Conservation (phyloP, 1,140 invertebrate species). For the Eurosta solidaginis region DNA sequence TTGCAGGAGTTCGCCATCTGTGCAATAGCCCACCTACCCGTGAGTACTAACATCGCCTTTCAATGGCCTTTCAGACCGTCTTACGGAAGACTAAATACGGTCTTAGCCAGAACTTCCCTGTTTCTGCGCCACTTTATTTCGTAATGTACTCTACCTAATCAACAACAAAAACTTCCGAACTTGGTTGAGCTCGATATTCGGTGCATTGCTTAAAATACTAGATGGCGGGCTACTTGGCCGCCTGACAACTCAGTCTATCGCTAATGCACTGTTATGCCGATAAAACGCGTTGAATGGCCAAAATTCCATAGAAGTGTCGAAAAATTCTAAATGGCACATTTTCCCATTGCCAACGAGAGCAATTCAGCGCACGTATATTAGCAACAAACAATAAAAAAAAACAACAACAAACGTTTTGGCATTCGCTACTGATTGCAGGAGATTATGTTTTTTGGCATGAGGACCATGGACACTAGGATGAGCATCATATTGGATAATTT, state of each 20-base stretch:
- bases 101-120: too few species aligned
- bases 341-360: conserved; percentile 23
- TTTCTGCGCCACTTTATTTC: too few species aligned
- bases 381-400: background rate
- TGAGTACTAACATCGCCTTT: too few species aligned
- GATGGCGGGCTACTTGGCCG: background rate
- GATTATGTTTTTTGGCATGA: background rate
- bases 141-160: too few species aligned
- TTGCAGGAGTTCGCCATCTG: too few species aligned
- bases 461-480: background rate
- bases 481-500: background rate
- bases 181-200: background rate
- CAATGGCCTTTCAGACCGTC: too few species aligned
- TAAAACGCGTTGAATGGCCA: conserved; percentile 14
- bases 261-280: conserved; percentile 24
- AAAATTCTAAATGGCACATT: conserved; percentile 26
- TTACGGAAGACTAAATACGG: too few species aligned
- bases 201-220: background rate
- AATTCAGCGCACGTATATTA: background rate
- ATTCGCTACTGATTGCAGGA: background rate
- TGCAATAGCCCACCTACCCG: too few species aligned
- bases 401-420: background rate
- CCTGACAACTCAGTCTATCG: conserved; percentile 11
- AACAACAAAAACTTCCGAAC: too few species aligned
- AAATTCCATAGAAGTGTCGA: conserved; percentile 17